phyloP scores from a whole-genome alignment of 2,113 vertebrate species.

The Hippotragus niger region DNA sequence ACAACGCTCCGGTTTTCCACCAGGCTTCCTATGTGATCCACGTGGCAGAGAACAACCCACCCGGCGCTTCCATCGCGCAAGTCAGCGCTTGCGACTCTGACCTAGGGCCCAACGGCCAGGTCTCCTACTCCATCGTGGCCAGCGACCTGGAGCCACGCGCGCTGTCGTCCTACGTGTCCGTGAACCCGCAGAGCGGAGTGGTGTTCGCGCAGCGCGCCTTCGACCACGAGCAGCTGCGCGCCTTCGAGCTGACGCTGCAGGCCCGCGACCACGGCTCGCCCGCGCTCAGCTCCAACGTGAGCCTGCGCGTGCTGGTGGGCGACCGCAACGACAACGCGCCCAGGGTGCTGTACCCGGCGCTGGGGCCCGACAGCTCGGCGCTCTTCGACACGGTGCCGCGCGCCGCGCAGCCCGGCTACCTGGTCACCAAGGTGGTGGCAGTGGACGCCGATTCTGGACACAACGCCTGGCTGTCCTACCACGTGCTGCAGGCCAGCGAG shows the following conservation, averaged over 20 bases:
- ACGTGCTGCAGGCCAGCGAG: no score
- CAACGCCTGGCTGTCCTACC: no score
- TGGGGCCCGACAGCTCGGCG: no score
- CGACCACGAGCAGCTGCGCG: neutral
- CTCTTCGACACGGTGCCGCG: no score
- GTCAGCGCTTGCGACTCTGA: constrained; percentile 57
- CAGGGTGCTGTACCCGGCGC: no score
- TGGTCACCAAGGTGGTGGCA: no score
- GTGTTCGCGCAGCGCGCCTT: constrained; percentile 78
- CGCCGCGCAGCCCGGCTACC: no score
- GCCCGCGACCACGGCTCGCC: neutral
- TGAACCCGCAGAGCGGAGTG: constrained; percentile 73
- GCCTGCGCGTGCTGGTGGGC: no score
- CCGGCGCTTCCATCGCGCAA: neutral
- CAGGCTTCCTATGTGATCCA: neutral
- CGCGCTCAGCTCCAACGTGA: neutral
- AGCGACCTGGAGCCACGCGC: neutral
- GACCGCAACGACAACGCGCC: no score
- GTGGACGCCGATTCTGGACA: no score
- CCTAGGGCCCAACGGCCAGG: constrained; percentile 44
- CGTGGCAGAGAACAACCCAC: neutral
- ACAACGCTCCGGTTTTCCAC: constrained; percentile 76
- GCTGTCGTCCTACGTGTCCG: constrained; percentile 65
- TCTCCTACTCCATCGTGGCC: neutral
- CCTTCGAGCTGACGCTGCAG: neutral